Conservation (phyloP, 1,140 invertebrate genomes). For the Leptoteleia sp. region DNA sequence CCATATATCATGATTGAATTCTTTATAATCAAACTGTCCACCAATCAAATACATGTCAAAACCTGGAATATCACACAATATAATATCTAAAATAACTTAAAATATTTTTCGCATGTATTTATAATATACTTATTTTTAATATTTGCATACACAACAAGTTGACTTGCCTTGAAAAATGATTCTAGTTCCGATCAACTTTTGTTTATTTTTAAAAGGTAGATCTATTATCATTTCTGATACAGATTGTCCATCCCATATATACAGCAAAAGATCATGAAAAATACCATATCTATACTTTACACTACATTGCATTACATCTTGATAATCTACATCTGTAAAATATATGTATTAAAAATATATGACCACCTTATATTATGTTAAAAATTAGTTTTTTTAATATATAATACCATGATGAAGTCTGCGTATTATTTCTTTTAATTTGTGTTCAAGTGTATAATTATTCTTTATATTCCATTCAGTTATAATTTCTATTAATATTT, state of each 20-base stretch:
- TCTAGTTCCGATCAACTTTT: constrained; percentile 37
- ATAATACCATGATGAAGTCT: too few species aligned
- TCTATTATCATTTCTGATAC: constrained; percentile 10
- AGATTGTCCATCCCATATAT: constrained; percentile 35
- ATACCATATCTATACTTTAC: constrained; percentile 19
- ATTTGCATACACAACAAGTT: not conserved
- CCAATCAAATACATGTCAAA: constrained; percentile 55
- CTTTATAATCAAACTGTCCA: constrained; percentile 52
- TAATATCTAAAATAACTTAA: not conserved
- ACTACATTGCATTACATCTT: constrained; percentile 37
- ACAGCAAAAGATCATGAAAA: constrained; percentile 13
- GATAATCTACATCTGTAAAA: constrained; percentile 15
- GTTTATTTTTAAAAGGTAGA: constrained; percentile 35
- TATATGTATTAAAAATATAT: too few species aligned
- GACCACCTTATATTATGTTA: too few species aligned
- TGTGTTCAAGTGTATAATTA: not conserved
- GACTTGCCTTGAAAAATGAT: constrained; percentile 25
- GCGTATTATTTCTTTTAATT: not conserved
- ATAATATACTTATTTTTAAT: too few species aligned
- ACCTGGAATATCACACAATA: constrained; percentile 15
- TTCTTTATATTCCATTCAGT: constrained; percentile 14
- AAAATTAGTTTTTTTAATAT: too few species aligned
- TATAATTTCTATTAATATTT: constrained; percentile 20
- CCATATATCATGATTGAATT: constrained; percentile 54
- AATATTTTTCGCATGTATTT: too few species aligned